These are phyloP conservation scores for Alca torda DNA, from an alignment of 2,797 vertebrate species.

Conservation along the genomic window DNA sequence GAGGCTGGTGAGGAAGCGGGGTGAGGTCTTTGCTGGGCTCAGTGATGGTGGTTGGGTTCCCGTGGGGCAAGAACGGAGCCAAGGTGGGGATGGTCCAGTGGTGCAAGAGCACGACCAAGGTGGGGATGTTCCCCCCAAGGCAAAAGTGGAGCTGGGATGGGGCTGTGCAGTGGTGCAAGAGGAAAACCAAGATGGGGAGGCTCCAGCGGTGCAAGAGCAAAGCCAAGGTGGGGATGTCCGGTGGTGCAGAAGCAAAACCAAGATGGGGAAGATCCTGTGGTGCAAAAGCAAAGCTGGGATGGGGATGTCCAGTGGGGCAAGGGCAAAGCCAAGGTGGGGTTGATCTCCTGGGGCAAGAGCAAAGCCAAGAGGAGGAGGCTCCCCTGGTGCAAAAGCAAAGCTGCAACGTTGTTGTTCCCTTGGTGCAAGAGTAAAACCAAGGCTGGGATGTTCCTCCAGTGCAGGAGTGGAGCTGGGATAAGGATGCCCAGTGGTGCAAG, in stretches of 20 bases:
- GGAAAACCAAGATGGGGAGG: too few relatives aligned
- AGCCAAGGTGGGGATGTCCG: too few relatives aligned
- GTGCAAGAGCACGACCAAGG: not conserved
- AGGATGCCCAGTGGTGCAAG: not conserved
- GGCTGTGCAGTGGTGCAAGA: too few relatives aligned
- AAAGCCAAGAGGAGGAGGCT: too few relatives aligned
- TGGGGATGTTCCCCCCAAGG: too few relatives aligned
- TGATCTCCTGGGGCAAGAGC: not conserved
- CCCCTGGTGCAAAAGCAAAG: not conserved
- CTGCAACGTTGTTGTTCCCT: not conserved
- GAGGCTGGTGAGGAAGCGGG: fast-evolving
- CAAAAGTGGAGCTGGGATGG: too few relatives aligned
- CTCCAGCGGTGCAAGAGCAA: too few relatives aligned
- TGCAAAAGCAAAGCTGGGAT: not conserved
- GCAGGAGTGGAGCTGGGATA: not conserved
- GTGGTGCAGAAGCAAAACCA: too few relatives aligned
- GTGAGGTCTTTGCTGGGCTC: not conserved
- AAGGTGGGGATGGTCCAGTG: not conserved
- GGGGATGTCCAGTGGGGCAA: not conserved
- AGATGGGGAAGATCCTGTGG: not conserved
- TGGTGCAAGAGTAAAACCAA: not conserved
- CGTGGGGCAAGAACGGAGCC: not conserved
- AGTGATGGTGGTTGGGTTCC: not conserved
- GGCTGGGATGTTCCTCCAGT: not conserved
- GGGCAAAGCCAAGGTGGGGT: too few relatives aligned